Evolutionary conservation across 1,140 invertebrate genomes (phyloP).

Genomic region (Drosophila quadrilineata): DNA sequence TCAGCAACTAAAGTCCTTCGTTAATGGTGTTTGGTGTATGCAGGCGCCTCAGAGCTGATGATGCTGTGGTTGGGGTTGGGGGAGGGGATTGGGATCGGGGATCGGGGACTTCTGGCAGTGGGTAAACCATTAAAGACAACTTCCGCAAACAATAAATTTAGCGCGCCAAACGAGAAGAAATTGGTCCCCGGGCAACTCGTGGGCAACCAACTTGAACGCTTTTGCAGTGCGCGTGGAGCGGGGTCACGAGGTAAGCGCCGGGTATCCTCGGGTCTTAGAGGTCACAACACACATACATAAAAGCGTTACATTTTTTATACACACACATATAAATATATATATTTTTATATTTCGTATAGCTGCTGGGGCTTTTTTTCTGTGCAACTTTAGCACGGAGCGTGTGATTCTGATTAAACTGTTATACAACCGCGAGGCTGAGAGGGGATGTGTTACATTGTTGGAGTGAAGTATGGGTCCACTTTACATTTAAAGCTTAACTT

Average conservation of each 20-base stretch:
- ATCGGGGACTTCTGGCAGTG: conserved; percentile 39
- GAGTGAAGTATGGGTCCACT: background rate
- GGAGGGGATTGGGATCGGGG: background rate
- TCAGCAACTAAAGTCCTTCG: conserved; percentile 57
- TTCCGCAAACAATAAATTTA: conserved; percentile 74
- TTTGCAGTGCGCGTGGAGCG: background rate
- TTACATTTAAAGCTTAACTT: conserved; percentile 13
- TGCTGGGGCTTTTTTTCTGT: conserved; percentile 5
- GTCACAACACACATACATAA: background rate
- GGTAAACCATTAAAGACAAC: conserved; percentile 71
- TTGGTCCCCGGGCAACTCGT: conserved; percentile 27
- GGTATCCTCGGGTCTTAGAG: background rate
- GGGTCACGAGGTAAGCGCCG: no score
- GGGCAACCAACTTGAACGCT: conserved; percentile 27
- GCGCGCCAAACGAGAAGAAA: conserved; percentile 50
- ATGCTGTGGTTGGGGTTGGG: background rate
- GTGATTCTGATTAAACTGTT: conserved; percentile 60
- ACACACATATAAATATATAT: conserved; percentile 7
- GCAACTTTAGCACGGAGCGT: background rate
- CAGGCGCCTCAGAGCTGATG: background rate
- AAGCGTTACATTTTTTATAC: conserved; percentile 7
- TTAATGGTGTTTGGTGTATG: conserved; percentile 1
- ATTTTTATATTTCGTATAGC: conserved; percentile 8
- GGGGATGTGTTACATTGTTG: background rate
- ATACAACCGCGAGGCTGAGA: conserved; percentile 15